These are phyloP conservation scores for Blastobasis lacticolella DNA, from an alignment of 2,888 invertebrate genomes.

Conservation along the genomic window DNA sequence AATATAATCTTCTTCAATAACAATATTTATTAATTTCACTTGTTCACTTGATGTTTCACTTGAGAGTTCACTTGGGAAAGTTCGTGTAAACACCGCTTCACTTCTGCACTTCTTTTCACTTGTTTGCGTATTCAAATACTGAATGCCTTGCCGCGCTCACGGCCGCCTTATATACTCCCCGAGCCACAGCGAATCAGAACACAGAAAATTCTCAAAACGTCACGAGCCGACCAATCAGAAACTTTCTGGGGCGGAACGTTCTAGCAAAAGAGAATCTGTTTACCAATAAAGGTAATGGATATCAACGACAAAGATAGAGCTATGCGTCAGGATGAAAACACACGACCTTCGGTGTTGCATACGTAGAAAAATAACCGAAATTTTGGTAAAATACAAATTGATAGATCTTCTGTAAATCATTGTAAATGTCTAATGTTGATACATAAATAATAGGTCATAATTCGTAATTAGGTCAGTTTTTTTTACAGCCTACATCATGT, in stretches of 20 bases:
- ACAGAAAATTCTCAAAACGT: slow-evolving; percentile 39
- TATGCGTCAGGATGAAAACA: slow-evolving; percentile 17
- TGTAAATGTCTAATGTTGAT: slow-evolving; percentile 15
- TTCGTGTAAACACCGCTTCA: slow-evolving; percentile 29
- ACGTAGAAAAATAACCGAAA: slow-evolving; percentile 1
- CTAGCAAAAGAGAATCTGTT: slow-evolving; percentile 23
- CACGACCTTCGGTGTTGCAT: slow-evolving; percentile 15
- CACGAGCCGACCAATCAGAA: slow-evolving; percentile 33
- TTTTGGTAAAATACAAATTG: too few relatives aligned
- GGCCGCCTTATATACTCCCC: slow-evolving; percentile 32
- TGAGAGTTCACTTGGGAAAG: slow-evolving; percentile 3
- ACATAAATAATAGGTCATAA: too few relatives aligned
- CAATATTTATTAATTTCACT: too few relatives aligned
- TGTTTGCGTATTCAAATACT: slow-evolving; percentile 47
- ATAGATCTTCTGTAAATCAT: slow-evolving; percentile 14
- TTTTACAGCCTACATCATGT: too few relatives aligned
- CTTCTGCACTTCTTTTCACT: slow-evolving; percentile 27
- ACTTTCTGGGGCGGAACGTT: slow-evolving; percentile 25
- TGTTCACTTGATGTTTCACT: slow-evolving; percentile 8
- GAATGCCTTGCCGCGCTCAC: slow-evolving; percentile 44
- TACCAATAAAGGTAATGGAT: slow-evolving; percentile 26
- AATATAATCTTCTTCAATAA: too few relatives aligned
- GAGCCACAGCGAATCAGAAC: slow-evolving; percentile 29
- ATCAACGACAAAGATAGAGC: slow-evolving; percentile 18
- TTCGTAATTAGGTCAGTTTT: too few relatives aligned